Conservation (phyloP, 2,888 invertebrate species). For the Rhagophthalmus giganteus region DNA sequence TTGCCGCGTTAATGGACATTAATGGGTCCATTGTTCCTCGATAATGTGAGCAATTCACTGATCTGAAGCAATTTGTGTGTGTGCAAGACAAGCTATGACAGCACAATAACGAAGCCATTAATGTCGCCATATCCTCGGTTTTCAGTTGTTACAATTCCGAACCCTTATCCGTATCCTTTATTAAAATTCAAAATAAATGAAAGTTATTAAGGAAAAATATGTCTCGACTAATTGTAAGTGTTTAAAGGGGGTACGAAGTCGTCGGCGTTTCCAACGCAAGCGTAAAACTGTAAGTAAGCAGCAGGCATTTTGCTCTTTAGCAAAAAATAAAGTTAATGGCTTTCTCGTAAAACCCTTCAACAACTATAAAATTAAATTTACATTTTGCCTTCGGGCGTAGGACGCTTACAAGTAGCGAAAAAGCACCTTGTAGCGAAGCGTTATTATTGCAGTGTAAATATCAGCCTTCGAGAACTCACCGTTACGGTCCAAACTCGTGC, state of each 20-base stretch:
- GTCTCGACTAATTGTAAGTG: too few relatives aligned
- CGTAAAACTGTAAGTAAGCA: constrained; percentile 1
- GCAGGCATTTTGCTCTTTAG: constrained; percentile 8
- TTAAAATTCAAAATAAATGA: too few relatives aligned
- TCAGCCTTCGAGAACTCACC: constrained; percentile 13
- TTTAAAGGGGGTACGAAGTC: too few relatives aligned
- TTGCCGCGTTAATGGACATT: constrained; percentile 19
- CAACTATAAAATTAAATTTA: constrained; percentile 26
- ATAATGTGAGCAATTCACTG: constrained; percentile 18
- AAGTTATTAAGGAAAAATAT: too few relatives aligned
- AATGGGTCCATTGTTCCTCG: constrained; percentile 18
- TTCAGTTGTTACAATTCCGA: too few relatives aligned
- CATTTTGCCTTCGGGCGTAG: constrained; percentile 13
- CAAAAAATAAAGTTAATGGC: constrained; percentile 17
- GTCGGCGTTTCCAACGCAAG: too few relatives aligned
- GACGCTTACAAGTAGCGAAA: constrained; percentile 17
- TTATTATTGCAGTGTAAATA: constrained; percentile 24
- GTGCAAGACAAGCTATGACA: constrained; percentile 10
- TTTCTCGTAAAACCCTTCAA: constrained; percentile 18
- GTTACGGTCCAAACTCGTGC: constrained; percentile 14
- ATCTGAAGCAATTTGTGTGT: constrained; percentile 27
- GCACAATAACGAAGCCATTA: constrained; percentile 12
- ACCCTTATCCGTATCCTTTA: too few relatives aligned
- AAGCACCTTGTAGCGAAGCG: constrained; percentile 17
- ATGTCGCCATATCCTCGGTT: not conserved